Base-by-base conservation (phyloP, 2,113 vertebrate genomes). In the Puntigrus tetrazona region DNA sequence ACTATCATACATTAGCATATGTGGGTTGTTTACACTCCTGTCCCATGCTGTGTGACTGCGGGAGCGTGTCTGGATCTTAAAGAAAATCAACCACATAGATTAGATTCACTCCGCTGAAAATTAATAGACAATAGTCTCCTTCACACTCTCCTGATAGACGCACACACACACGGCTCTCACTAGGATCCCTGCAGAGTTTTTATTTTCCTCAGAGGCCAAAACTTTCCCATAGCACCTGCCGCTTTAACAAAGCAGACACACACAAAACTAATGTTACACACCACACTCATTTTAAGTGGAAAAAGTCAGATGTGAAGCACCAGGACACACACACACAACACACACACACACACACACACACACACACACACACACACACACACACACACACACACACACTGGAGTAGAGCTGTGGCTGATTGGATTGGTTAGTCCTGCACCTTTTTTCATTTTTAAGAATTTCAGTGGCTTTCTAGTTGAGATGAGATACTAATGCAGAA, bases 121-220 rank as follows among this genome's bases (percentile, higher is more conserved):
- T 85, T 78, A 61, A 85, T 70, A 85, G 73, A 85, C 78, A 87
- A 87, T 82, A 82, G 83, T 85, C 79, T 85, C 76, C 86, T 80
- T 47, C 78, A 80, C 59, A 67, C 57, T 65, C 63, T 72, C 81
- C 70, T 73, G 27, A 61, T 65, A 45, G 47, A 34, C 20, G 83
- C 75, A 63, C 52, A 61, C 57, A 76, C 67, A 80, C 84, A 76
- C 20, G 13, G 84, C 77, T 86, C 76, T 81, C 69, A 76, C 59
- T 77, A 25, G 52, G 34, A 69, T 50, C 82, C 87, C 78, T 84
- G 87, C 65, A 65, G 87, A 77, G 84, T 78, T 84, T 81, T 88
- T 88, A 84, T 88, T 52, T 78, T 69, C 82, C 85, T 84, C 81
- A 70, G 77, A 85, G 85, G 81, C 73, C 84, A 84, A 86, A 86